A percentile compares a stretch with the other conserved stretches of the same genome.
Evolutionary conservation across 2,797 vertebrate species (phyloP).

Genomic region (Vespertilio murinus): DNA sequence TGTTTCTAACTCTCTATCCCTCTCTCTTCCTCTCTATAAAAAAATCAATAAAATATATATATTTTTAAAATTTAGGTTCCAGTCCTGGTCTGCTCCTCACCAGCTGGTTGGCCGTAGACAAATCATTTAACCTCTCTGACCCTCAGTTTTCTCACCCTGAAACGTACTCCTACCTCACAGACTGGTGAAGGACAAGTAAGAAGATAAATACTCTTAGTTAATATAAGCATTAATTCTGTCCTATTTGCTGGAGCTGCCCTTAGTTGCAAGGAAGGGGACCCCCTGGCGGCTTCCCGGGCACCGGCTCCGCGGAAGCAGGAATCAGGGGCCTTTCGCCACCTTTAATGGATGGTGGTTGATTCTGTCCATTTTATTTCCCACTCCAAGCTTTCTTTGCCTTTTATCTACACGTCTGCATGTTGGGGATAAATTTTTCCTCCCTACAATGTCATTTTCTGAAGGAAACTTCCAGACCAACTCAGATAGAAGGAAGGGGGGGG

Average conservation of each 20-base stretch:
- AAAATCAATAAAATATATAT: too few relatives aligned
- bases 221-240: not conserved
- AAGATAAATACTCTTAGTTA: not conserved
- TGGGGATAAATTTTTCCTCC: slow-evolving; percentile 33
- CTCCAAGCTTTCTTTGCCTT: not conserved
- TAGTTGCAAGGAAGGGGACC: not conserved
- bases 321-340: not conserved
- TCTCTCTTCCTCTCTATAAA: too few relatives aligned
- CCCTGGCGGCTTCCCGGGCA: not conserved
- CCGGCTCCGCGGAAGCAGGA: not conserved
- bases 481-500: not conserved
- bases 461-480: slow-evolving; percentile 59
- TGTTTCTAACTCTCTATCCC: too few relatives aligned
- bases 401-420: not conserved
- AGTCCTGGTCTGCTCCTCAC: not conserved
- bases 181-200: slow-evolving; percentile 6
- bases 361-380: slow-evolving; percentile 31
- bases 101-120: not conserved
- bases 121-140: not conserved
- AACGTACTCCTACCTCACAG: not conserved
- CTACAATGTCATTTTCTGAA: slow-evolving; percentile 40
- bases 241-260: slow-evolving; percentile 3
- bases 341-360: not conserved
- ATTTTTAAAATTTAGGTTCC: not conserved
- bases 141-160: slow-evolving; percentile 28